These are phyloP conservation scores for Drosophila melanosoma DNA, from an alignment of 2,888 invertebrate species.

Conservation along the genomic window DNA sequence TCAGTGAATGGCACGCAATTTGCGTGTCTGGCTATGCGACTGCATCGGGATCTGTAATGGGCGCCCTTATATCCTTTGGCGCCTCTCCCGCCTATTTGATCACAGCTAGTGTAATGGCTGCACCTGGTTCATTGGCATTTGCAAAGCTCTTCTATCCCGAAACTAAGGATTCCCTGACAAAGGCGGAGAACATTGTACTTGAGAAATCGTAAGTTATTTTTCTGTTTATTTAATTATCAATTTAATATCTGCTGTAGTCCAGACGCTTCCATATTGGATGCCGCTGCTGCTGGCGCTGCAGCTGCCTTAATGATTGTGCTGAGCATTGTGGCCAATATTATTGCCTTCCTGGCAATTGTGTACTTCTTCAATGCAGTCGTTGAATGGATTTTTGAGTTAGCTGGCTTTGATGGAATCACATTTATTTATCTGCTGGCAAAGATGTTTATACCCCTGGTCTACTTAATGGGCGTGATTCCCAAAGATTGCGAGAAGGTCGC, in stretches of 20 bases:
- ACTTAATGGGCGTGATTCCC: slow-evolving; percentile 80
- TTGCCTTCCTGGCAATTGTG: slow-evolving; percentile 54
- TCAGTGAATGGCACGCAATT: slow-evolving; percentile 95
- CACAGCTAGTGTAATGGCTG: slow-evolving; percentile 97
- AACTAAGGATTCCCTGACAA: slow-evolving; percentile 90
- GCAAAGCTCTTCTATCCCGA: slow-evolving; percentile 97
- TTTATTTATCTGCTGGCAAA: slow-evolving; percentile 31
- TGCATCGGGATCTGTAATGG: slow-evolving; percentile 95
- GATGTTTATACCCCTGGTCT: slow-evolving; percentile 42
- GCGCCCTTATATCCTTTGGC: slow-evolving; percentile 95
- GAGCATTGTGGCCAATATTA: slow-evolving; percentile 89
- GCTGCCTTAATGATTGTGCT: slow-evolving; percentile 91
- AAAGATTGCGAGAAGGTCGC: slow-evolving; percentile 90
- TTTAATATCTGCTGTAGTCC: slow-evolving; percentile 86
- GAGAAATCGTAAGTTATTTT: slow-evolving; percentile 86
- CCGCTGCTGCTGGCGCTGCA: slow-evolving; percentile 94
- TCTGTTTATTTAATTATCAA: neutral
- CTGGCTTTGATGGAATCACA: slow-evolving; percentile 23
- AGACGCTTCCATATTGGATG: slow-evolving; percentile 93
- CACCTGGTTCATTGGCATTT: slow-evolving; percentile 95
- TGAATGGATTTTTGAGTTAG: slow-evolving; percentile 50
- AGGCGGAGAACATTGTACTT: slow-evolving; percentile 84
- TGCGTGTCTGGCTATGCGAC: slow-evolving; percentile 97
- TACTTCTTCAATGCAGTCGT: slow-evolving; percentile 45
- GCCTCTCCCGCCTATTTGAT: slow-evolving; percentile 94